Conservation (phyloP, 2,113 vertebrate species). For the Cercocebus atys region DNA sequence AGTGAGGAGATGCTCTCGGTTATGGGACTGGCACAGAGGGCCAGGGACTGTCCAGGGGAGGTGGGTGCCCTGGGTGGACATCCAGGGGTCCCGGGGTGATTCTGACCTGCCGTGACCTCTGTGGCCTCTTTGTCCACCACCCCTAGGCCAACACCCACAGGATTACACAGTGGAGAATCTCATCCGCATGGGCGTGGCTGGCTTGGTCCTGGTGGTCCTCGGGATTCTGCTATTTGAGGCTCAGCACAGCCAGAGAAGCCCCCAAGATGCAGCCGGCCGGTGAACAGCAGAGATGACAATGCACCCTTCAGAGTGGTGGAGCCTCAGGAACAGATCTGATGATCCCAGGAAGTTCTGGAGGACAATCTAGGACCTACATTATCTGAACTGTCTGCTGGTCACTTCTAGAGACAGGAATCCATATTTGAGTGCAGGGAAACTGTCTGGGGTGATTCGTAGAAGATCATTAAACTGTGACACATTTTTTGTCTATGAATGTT, state of each 20-base stretch:
- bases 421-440: neutral
- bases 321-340: neutral
- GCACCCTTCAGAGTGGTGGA: no score
- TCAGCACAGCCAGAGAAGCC: no score
- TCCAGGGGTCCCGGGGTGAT: rapidly evolving
- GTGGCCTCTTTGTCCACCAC: neutral
- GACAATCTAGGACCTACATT: neutral
- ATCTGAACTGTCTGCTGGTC: neutral
- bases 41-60: no score
- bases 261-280: no score
- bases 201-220: no score
- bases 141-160: neutral
- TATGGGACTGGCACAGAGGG: neutral
- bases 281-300: no score
- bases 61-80: rapidly evolving
- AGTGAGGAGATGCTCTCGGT: neutral
- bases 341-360: neutral
- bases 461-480: neutral
- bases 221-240: no score
- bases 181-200: no score
- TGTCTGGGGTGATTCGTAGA: neutral
- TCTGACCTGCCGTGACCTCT: neutral
- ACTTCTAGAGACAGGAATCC: neutral
- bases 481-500: no score
- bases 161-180: neutral